Evolutionary conservation across 2,888 invertebrate genomes (phyloP).

Genomic region (Xylota segnis): DNA sequence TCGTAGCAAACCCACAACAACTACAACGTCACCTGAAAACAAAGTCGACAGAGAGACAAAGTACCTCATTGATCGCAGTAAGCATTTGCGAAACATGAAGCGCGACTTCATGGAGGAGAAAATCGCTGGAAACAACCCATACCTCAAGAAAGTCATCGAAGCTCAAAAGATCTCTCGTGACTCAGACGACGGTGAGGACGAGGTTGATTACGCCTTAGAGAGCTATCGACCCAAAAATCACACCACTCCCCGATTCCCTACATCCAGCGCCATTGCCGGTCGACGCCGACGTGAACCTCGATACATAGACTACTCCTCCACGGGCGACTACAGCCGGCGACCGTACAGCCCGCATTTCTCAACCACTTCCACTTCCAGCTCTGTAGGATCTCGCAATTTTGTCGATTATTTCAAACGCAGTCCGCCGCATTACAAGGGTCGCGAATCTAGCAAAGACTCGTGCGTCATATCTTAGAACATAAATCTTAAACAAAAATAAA

Average conservation of each 20-base stretch:
- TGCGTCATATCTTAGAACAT: slow-evolving; percentile 82
- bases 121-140: slow-evolving; percentile 83
- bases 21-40: slow-evolving; percentile 50
- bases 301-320: slow-evolving; percentile 49
- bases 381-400: slow-evolving; percentile 78
- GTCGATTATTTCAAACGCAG: slow-evolving; percentile 81
- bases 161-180: slow-evolving; percentile 77
- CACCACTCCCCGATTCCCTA: slow-evolving; percentile 80
- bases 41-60: slow-evolving; percentile 81
- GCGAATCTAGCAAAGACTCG: slow-evolving; percentile 82
- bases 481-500: slow-evolving; percentile 33
- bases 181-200: slow-evolving; percentile 59
- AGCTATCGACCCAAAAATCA: slow-evolving; percentile 81
- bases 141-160: slow-evolving; percentile 82
- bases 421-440: slow-evolving; percentile 79
- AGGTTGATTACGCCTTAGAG: slow-evolving; percentile 78
- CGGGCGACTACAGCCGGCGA: slow-evolving; percentile 55
- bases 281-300: slow-evolving; percentile 67
- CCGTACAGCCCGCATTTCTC: slow-evolving; percentile 59
- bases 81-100: slow-evolving; percentile 83
- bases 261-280: slow-evolving; percentile 78
- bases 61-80: slow-evolving; percentile 82
- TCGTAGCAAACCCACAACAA: slow-evolving; percentile 63
- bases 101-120: slow-evolving; percentile 84
- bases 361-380: slow-evolving; percentile 38